Base-by-base conservation (phyloP, 2,113 vertebrate genomes). In the Syrmaticus mikado region DNA sequence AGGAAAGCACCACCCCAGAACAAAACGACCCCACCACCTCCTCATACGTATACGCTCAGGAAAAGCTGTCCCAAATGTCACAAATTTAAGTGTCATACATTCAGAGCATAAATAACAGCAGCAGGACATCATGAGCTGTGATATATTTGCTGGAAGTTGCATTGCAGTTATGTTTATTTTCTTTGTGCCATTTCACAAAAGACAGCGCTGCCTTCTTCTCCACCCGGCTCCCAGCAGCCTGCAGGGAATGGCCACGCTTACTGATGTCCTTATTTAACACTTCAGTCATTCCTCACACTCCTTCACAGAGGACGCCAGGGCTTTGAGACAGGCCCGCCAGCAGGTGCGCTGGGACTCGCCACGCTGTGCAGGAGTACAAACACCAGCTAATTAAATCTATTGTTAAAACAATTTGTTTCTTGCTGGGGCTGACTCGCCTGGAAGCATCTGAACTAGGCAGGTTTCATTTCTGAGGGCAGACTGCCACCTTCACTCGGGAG, bases 321-420 rank as follows among this genome's bases (percentile, higher is more conserved):
- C 74, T 90, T 86, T 43, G 43, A 83, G 90, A 89, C 96, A 96
- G 96, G 93, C 94, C 78, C 78, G 52, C 68, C 90, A 82, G 93
- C 87, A 74, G 93, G 93, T 85, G 46, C 65, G 52, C 76, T 0
- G 55, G 92, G 95, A 95, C 82, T 67, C 11, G 32, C 86, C 76
- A 13, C 24, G 34, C 94, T 58, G 74, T 45, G 91, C 85, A 73
- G 67, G 94, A 96, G 97, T 91, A 93, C 92, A 94, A 89, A 92
- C 82, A 82, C 65, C 36, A 85, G 70, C 77, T 97, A 97, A 97
- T 97, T 97, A 97, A 96, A 92, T 82, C 92, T 85, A 75, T 92
- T 94, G 92, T 97, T 97, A 94, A 96, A 96, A 94, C 88, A 73
- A 93, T 94, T 94, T 97, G 90, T 94, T 96, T 92, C 92, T 94